Evolutionary conservation across 2,888 invertebrate species (phyloP).

Genomic region (Tuberolachnus salignus): DNA sequence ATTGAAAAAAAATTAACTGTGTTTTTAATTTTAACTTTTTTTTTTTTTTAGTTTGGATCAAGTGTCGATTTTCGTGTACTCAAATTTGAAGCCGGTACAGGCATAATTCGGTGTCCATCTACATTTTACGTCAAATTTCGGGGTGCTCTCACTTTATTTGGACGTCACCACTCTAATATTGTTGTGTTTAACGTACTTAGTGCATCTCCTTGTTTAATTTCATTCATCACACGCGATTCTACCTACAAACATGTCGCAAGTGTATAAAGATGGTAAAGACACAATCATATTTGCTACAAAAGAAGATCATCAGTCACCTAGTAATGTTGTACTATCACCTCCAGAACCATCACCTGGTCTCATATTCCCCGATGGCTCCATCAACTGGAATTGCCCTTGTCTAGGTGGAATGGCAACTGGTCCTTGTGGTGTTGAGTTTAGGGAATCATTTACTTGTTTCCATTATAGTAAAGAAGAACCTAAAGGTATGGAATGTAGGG

Average conservation of each 20-base stretch:
- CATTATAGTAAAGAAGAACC: constrained; percentile 88
- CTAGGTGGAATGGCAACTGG: constrained; percentile 97
- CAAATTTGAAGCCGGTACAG: constrained; percentile 66
- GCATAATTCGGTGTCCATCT: constrained; percentile 67
- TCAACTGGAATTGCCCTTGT: constrained; percentile 97
- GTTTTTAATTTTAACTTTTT: neutral
- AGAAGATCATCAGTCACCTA: constrained; percentile 78
- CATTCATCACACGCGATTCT: constrained; percentile 57
- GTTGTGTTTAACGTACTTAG: constrained; percentile 68
- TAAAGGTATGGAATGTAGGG: constrained; percentile 92
- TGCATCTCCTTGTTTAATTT: constrained; percentile 64
- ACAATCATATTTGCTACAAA: constrained; percentile 81
- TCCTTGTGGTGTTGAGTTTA: constrained; percentile 90
- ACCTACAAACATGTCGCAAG: constrained; percentile 60
- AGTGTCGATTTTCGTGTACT: constrained; percentile 67
- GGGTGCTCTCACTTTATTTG: constrained; percentile 67
- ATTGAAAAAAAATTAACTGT: no score
- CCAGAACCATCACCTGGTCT: constrained; percentile 80
- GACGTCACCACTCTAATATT: constrained; percentile 64
- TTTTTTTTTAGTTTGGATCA: constrained; percentile 62
- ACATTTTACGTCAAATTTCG: constrained; percentile 67
- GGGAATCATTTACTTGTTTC: constrained; percentile 94
- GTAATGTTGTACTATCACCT: constrained; percentile 73
- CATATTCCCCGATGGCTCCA: constrained; percentile 82
- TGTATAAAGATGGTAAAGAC: constrained; percentile 72